Evolutionary conservation across 1,140 invertebrate species (phyloP), one percentile per base, ranked within the genome.

Genomic region (Drosophila arawakana): DNA sequence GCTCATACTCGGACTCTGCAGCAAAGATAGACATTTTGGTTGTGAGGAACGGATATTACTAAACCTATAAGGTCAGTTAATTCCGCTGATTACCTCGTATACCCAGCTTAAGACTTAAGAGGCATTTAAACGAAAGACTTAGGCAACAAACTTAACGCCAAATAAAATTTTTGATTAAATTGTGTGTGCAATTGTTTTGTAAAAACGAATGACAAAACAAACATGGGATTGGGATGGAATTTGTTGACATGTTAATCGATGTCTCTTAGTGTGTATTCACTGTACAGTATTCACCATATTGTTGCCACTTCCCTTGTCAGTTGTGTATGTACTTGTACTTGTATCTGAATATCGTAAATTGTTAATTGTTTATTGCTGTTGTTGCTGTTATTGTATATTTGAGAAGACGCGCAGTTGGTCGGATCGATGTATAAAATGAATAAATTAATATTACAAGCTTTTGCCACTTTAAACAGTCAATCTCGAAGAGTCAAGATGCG

Each of bases 401-500:
- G 2, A 15, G 25, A 61, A 35, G 15, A 47, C 47, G 30, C 59
- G 54, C 54, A 57, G 54, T 57, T 57, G n/a, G 15, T 54, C 41
- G 41, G 49, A 52, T 37, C 30, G 50, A 15, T 52, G 61, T 11
- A 54, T 47, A 58, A 49, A 72, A 57, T 21, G 43, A 66, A 55
- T 63, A 54, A 72, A 57, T 21, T 35, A 66, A 55, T 63, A 54
- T 65, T 71, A 73, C 54, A 61, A 30, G 13, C 49, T 18, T 18
- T 46, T 61, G 46, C 49, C 47, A 47, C 49, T 13, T 60, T 60
- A 59, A 41, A n/a, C n/a, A n/a, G 21, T 65, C 25, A 44, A 21
- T 54, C 54, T 60, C 66, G 41, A 78, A 78, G 81, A 86, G 83
- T 82, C 79, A 82, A 86, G 83, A 86, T 86, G 83, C 79, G 84